Evolutionary conservation across 2,797 vertebrate genomes (phyloP).

Genomic region (Luscinia megarhynchos): DNA sequence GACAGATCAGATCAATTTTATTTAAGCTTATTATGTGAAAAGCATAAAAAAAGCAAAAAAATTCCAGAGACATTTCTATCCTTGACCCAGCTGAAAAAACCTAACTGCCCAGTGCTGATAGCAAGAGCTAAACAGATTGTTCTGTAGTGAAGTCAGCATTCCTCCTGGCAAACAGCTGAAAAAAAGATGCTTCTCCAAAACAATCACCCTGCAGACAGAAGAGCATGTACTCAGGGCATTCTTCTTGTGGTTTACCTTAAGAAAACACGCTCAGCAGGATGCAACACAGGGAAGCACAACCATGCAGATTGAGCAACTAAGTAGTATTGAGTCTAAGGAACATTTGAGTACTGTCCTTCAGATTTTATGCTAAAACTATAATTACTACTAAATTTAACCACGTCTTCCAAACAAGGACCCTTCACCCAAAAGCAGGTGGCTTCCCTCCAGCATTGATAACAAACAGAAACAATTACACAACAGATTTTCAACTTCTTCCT

Average conservation of each 20-base stretch:
- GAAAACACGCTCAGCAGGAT: background rate
- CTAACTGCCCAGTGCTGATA: background rate
- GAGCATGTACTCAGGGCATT: background rate
- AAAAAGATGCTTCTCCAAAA: background rate
- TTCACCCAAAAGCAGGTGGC: background rate
- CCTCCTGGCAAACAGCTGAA: background rate
- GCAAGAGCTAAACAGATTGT: background rate
- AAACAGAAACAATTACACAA: background rate
- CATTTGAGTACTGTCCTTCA: background rate
- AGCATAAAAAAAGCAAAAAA: background rate
- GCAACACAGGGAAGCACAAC: background rate
- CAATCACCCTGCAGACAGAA: background rate
- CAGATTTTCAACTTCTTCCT: background rate
- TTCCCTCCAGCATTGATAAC: background rate
- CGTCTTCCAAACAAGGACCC: background rate
- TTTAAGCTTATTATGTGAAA: background rate
- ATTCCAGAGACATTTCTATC: background rate
- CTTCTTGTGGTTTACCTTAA: background rate
- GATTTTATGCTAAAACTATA: background rate
- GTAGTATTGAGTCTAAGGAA: background rate
- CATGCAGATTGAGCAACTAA: background rate
- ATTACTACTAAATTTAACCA: background rate
- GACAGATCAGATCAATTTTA: background rate
- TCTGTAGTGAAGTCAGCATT: background rate
- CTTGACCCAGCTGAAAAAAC: background rate